Conservation (phyloP, 1,140 invertebrate genomes). For the Pachyrhynchus sulphureomaculatus region DNA sequence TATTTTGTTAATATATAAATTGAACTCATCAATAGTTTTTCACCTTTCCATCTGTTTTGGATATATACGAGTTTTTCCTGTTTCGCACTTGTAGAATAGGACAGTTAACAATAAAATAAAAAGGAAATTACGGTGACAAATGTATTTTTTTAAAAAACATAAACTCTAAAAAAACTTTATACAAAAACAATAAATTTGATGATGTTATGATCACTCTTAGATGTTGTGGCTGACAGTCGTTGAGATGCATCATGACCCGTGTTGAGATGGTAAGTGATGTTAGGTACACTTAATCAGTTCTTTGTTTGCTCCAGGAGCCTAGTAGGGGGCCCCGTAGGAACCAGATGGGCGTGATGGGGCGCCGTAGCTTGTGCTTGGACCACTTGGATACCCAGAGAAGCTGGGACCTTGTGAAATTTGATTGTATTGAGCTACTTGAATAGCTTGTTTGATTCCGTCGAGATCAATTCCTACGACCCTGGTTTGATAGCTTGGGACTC, state of each 20-base stretch:
- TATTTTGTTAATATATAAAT: too few relatives aligned
- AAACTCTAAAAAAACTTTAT: conserved; percentile 53
- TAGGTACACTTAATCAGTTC: conserved; percentile 44
- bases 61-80: too few relatives aligned
- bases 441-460: conserved; percentile 73
- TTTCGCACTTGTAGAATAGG: too few relatives aligned
- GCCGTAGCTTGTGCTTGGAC: conserved; percentile 49
- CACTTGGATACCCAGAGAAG: conserved; percentile 59
- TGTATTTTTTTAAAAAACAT: conserved; percentile 53
- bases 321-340: conserved; percentile 62
- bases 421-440: conserved; percentile 73
- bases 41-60: too few relatives aligned
- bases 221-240: conserved; percentile 37
- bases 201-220: conserved; percentile 37
- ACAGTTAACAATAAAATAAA: too few relatives aligned
- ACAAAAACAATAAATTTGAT: conserved; percentile 48
- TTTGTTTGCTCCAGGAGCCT: conserved; percentile 37
- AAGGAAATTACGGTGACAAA: conserved; percentile 50
- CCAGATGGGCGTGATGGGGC: conserved; percentile 50
- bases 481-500: conserved; percentile 58
- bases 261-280: conserved; percentile 43
- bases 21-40: too few relatives aligned
- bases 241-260: conserved; percentile 52
- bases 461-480: conserved; percentile 73
- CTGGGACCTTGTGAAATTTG: conserved; percentile 53